Percentiles rank a stretch among this genome's conserved stretches.
Conservation (phyloP, 1,140 invertebrate species). For the Chlorops oryzae region DNA sequence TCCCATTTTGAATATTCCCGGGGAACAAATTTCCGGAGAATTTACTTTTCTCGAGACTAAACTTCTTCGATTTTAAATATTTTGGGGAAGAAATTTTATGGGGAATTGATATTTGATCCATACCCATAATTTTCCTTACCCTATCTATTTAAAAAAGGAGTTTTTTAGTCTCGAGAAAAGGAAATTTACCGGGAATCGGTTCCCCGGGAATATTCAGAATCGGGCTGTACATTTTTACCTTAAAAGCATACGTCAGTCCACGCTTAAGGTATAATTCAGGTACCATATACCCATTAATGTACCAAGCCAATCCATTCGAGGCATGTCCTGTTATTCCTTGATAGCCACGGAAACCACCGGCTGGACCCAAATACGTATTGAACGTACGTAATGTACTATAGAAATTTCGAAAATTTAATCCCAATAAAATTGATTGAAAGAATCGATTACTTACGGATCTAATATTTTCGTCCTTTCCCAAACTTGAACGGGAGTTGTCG, state of each 20-base stretch:
- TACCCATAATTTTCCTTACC: no score
- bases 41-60: no score
- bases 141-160: no score
- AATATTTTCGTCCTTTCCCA: constrained; percentile 75
- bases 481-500: constrained; percentile 49
- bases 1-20: not conserved
- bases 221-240: constrained; percentile 47
- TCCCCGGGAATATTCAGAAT: no score
- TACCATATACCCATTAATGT: constrained; percentile 71
- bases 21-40: not conserved
- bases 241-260: constrained; percentile 77
- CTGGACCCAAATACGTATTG: constrained; percentile 70
- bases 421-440: not conserved
- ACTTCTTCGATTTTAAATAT: no score
- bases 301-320: constrained; percentile 49
- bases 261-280: constrained; percentile 83
- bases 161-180: not conserved
- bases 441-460: constrained; percentile 52
- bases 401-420: not conserved
- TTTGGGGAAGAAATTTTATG: no score
- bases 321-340: constrained; percentile 61
- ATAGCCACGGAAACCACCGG: constrained; percentile 70
- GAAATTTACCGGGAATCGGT: not conserved
- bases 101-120: no score
- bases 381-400: constrained; percentile 63